These are phyloP conservation scores for Troides oblongomaculatus DNA, from an alignment of 2,888 invertebrate genomes.

Conservation along the genomic window DNA sequence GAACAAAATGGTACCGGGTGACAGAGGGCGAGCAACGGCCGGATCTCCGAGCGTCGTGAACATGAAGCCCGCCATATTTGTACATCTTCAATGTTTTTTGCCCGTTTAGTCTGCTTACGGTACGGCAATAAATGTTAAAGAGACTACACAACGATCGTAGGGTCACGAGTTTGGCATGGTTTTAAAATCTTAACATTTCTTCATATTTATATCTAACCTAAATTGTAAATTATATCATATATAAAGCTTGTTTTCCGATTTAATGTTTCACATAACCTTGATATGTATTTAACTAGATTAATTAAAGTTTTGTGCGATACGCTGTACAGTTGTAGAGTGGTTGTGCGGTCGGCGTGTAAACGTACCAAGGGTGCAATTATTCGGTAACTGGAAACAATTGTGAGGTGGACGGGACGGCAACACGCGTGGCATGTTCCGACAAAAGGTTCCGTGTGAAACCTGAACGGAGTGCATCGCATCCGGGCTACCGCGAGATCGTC, in stretches of 20 bases:
- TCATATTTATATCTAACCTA: neutral
- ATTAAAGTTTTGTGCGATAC: too few species aligned
- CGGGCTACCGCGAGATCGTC: slow-evolving; percentile 71
- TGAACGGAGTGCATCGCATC: slow-evolving; percentile 48
- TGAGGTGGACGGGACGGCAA: slow-evolving; percentile 29
- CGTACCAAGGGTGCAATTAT: neutral
- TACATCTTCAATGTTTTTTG: slow-evolving; percentile 34
- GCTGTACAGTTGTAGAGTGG: neutral
- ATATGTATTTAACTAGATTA: too few species aligned
- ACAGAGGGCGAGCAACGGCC: slow-evolving; percentile 31
- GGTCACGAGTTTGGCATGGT: slow-evolving; percentile 22
- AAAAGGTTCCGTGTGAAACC: slow-evolving; percentile 68
- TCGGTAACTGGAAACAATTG: slow-evolving; percentile 11
- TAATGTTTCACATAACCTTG: too few species aligned
- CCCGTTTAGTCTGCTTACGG: slow-evolving; percentile 31
- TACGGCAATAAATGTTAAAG: slow-evolving; percentile 33
- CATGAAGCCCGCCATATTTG: slow-evolving; percentile 37
- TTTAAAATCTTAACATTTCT: neutral
- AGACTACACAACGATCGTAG: slow-evolving; percentile 13
- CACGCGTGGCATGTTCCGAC: slow-evolving; percentile 45
- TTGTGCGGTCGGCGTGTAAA: neutral
- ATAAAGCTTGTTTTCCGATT: too few species aligned
- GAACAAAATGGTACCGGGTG: slow-evolving; percentile 29
- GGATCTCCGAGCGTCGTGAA: slow-evolving; percentile 34
- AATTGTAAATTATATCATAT: too few species aligned